Evolutionary conservation across 64 coral and sea anemone genomes (phyloP), one percentile per base, ranked within the genome.

Genomic region (Anthopleura sola): DNA sequence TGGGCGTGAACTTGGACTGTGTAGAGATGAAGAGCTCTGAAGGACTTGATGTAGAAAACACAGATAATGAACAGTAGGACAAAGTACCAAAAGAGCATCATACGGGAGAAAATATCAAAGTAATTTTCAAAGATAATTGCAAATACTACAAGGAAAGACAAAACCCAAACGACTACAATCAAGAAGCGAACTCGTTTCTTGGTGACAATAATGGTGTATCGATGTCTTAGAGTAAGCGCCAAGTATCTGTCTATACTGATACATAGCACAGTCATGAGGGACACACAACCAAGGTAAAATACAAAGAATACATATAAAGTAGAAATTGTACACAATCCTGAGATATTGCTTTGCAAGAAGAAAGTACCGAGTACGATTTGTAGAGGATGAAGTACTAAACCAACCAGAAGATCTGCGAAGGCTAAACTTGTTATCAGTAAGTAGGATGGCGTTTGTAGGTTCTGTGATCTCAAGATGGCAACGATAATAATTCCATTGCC

Each of bases 361-460:
- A 77, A 77, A 34, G 31, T 37, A 29, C 29, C 16, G 5, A 3
- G 3, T 19, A 77, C 4, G 16, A 39, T 21, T 5, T 37, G 74
- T 37, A 77, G 13, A 15, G 74, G 74, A 37, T 37, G 74, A 77
- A 77, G 6, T 8, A 39, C 37, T 33, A 77, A 39, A 37, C 74
- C 74, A 36, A 77, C 58, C 58, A 62, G 31, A 37, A 77, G 74
- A 77, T 77, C 74, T 18, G 34, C 16, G 74, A 77, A 77, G 5
- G 12, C 74, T 39, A 77, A 77, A 77, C 74, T 77, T 77, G 74
- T 77, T 77, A 77, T 77, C 74, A 77, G 74, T 77, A 77, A 39
- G 74, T 77, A 77, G 12, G 74, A 77, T 39, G 74, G 74, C 20
- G 74, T 77, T 37, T 77, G 74, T 34, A 77, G 74, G 74, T 77